Evolutionary conservation across 2,888 invertebrate genomes (phyloP).

Genomic region (Polia nebulosa): DNA sequence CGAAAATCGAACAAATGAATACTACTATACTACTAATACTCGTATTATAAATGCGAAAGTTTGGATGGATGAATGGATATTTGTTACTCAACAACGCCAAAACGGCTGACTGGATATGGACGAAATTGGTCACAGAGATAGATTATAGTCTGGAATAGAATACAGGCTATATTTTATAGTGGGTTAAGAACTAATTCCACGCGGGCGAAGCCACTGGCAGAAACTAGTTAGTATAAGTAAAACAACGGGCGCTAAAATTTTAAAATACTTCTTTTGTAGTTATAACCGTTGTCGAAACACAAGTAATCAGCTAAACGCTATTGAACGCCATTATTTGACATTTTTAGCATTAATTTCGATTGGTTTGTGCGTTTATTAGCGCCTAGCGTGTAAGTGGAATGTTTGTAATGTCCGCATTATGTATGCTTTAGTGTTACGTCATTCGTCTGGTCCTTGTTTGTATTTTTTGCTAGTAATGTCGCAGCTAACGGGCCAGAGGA

Average conservation of each 20-base stretch:
- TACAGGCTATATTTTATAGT: too few species aligned
- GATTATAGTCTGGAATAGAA: too few species aligned
- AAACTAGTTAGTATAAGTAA: neutral
- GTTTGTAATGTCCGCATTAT: conserved; percentile 42
- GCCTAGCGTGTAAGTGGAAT: conserved; percentile 17
- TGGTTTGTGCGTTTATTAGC: conserved; percentile 29
- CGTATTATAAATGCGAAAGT: too few species aligned
- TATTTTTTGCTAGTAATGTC: conserved; percentile 21
- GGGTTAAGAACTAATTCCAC: too few species aligned
- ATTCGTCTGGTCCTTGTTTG: conserved; percentile 43
- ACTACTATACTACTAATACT: too few species aligned
- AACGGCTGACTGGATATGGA: too few species aligned
- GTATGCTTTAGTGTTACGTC: conserved; percentile 47
- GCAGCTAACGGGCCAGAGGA: neutral
- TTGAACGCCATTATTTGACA: conserved; percentile 11
- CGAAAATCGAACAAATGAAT: neutral
- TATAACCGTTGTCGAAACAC: neutral
- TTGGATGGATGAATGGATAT: too few species aligned
- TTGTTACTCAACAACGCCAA: too few species aligned
- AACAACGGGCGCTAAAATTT: neutral
- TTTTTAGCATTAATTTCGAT: conserved; percentile 31
- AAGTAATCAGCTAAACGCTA: neutral
- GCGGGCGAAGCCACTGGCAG: too few species aligned
- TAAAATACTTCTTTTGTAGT: neutral
- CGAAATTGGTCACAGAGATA: too few species aligned